These are phyloP conservation scores for Aphodius granarius DNA, from an alignment of 2,888 invertebrate species.

Conservation along the genomic window DNA sequence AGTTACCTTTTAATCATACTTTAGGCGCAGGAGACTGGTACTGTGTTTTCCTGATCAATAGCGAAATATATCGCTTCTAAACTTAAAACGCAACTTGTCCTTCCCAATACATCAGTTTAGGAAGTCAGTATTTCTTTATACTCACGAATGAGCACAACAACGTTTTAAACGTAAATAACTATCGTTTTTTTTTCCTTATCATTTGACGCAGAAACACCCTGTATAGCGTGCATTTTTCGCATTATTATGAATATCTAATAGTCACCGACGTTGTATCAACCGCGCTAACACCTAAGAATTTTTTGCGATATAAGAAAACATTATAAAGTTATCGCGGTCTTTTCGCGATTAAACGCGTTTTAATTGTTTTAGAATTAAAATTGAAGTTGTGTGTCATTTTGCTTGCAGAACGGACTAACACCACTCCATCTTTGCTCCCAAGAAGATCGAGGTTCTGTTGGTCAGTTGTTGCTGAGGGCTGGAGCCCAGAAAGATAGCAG, in stretches of 20 bases:
- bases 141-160: background rate
- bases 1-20: background rate
- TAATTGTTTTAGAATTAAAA: background rate
- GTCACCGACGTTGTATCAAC: background rate
- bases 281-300: background rate
- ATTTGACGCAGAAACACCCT: no score
- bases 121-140: background rate
- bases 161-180: background rate
- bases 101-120: background rate
- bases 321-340: background rate
- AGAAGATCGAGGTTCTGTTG: slow-evolving; percentile 88
- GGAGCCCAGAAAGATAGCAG: slow-evolving; percentile 73
- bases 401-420: slow-evolving; percentile 77
- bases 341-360: background rate
- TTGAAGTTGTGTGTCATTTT: background rate
- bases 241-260: background rate
- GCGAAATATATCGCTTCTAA: background rate
- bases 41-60: background rate
- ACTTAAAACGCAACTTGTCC: background rate
- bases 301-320: background rate
- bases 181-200: background rate
- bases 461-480: slow-evolving; percentile 76
- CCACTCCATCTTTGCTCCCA: slow-evolving; percentile 94
- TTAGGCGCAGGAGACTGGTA: background rate
- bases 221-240: background rate